Percentiles rank a stretch among this genome's conserved stretches.
Evolutionary conservation across 2,113 vertebrate genomes (phyloP).

Genomic region (Patagioenas fasciata): DNA sequence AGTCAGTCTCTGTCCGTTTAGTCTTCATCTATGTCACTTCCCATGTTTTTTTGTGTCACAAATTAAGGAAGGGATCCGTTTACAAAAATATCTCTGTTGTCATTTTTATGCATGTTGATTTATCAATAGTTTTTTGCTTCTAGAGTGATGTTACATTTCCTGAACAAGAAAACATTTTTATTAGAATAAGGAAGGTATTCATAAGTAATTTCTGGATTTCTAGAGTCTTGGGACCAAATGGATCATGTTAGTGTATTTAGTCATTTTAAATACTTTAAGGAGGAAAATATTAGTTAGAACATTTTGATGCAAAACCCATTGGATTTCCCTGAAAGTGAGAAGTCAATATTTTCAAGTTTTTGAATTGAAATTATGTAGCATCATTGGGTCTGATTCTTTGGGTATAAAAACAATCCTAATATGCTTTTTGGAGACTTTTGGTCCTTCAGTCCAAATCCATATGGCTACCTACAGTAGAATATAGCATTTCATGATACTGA

Average conservation of each 20-base stretch:
- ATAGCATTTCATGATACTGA: neutral
- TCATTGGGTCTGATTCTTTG: neutral
- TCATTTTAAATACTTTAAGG: neutral
- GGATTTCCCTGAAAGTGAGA: neutral
- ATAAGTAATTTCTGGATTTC: neutral
- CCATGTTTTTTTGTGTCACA: neutral
- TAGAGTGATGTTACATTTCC: neutral
- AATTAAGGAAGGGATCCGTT: constrained; percentile 34
- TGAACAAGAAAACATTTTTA: neutral
- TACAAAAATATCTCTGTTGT: neutral
- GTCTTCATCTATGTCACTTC: neutral
- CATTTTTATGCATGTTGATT: neutral
- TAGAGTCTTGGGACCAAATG: neutral
- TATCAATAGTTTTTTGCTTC: neutral
- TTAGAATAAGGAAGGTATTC: neutral
- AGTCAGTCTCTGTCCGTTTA: constrained; percentile 38
- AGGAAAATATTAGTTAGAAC: neutral
- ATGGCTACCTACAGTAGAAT: neutral
- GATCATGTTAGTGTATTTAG: neutral
- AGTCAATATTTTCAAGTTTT: neutral
- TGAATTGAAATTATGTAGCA: neutral
- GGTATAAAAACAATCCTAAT: neutral
- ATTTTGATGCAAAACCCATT: neutral
- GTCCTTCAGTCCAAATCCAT: neutral
- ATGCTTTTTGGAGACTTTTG: neutral